Evolutionary conservation across 2,888 invertebrate genomes (phyloP).

Genomic region (Ochropacha duplaris): DNA sequence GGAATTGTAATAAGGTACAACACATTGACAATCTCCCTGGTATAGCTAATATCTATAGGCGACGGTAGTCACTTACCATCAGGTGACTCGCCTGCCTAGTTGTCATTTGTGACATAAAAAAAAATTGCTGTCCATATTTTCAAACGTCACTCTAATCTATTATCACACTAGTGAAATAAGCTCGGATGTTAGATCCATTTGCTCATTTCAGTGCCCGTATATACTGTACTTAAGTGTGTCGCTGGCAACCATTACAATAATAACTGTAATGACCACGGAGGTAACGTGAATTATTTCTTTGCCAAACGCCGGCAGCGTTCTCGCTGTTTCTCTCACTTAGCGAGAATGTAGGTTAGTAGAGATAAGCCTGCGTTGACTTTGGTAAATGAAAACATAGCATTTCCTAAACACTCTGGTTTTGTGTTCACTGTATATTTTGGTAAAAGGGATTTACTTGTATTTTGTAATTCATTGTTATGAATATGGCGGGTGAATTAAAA

Average conservation of each 20-base stretch:
- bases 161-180: neutral
- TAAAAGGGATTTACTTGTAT: neutral
- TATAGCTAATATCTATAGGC: too few species aligned
- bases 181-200: neutral
- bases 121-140: too few species aligned
- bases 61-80: too few species aligned
- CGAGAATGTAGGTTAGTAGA: neutral
- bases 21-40: too few species aligned
- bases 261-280: neutral
- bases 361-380: slow-evolving; percentile 1
- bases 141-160: too few species aligned
- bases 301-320: slow-evolving; percentile 1
- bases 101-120: too few species aligned
- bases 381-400: slow-evolving; percentile 3
- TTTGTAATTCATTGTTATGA: neutral
- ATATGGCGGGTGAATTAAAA: too few species aligned
- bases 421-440: neutral
- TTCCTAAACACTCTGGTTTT: neutral
- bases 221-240: neutral
- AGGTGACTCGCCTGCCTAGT: too few species aligned
- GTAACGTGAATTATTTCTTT: neutral
- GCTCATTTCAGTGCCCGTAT: too few species aligned
- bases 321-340: neutral
- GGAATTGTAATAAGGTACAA: too few species aligned
- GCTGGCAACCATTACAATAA: neutral